Percentiles rank a stretch among this genome's conserved stretches.
These are phyloP conservation scores for Coregonus sp. DNA, from an alignment of 2,797 vertebrate species.

Conservation along the genomic window DNA sequence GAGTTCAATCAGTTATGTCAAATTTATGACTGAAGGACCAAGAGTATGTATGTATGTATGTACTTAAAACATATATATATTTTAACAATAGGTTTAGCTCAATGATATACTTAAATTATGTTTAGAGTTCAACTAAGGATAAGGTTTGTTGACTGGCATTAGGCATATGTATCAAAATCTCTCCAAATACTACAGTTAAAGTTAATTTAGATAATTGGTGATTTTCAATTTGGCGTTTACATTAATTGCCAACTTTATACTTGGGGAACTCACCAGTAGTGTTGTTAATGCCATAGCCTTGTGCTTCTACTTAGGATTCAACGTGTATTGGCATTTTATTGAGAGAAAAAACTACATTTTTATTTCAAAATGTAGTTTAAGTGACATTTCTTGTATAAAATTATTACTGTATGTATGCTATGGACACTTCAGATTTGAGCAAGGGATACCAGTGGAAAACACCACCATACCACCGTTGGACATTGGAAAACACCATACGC, in stretches of 20 bases:
- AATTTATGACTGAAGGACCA: not conserved
- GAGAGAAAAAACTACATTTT: not conserved
- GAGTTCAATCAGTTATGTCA: not conserved
- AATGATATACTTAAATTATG: not conserved
- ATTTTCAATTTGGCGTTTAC: not conserved
- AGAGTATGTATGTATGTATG: not conserved
- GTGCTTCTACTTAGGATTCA: not conserved
- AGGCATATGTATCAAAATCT: not conserved
- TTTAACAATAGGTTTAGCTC: not conserved
- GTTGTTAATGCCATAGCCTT: slow-evolving; percentile 24
- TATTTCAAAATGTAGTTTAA: slow-evolving; percentile 42
- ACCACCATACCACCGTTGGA: slow-evolving; percentile 50
- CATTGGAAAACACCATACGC: slow-evolving; percentile 48
- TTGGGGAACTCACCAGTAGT: not conserved
- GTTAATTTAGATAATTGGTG: not conserved
- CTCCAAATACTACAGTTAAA: not conserved
- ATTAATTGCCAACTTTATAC: not conserved
- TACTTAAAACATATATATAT: not conserved
- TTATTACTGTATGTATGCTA: slow-evolving; percentile 34
- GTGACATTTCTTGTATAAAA: slow-evolving; percentile 42
- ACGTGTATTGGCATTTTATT: slow-evolving; percentile 4
- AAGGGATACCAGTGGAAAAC: slow-evolving; percentile 60
- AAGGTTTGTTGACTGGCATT: not conserved
- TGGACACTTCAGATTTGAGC: slow-evolving; percentile 38
- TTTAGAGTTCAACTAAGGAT: not conserved